Conservation (phyloP, 2,888 invertebrate species). For the Lypha dubia region DNA sequence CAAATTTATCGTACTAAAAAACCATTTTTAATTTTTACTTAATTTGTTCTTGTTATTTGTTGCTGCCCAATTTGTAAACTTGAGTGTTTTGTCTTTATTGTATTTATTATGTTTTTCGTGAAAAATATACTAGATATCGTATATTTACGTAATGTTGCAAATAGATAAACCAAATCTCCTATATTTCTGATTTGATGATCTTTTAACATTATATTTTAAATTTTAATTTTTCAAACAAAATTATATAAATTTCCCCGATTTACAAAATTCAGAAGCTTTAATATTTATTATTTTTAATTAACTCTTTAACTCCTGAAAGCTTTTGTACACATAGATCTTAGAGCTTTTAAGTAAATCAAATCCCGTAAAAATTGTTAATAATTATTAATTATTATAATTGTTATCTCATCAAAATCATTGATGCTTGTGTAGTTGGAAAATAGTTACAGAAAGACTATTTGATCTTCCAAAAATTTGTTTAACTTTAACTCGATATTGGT, state of each 20-base stretch:
- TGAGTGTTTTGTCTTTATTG: background rate
- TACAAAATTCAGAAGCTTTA: constrained; percentile 24
- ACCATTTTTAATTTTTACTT: background rate
- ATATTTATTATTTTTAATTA: constrained; percentile 28
- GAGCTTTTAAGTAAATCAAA: constrained; percentile 31
- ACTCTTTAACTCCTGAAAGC: constrained; percentile 35
- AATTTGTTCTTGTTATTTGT: constrained; percentile 8
- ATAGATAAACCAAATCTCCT: constrained; percentile 31
- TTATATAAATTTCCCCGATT: constrained; percentile 19
- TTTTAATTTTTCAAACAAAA: constrained; percentile 14
- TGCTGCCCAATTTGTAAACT: constrained; percentile 34
- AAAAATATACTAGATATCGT: constrained; percentile 41
- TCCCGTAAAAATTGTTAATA: constrained; percentile 1
- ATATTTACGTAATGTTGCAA: constrained; percentile 28
- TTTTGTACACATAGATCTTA: constrained; percentile 70
- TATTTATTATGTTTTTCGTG: background rate
- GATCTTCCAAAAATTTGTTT: background rate
- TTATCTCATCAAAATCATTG: constrained; percentile 26
- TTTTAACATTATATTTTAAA: background rate
- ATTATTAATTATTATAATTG: constrained; percentile 8
- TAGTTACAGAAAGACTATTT: background rate
- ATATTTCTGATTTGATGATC: constrained; percentile 18
- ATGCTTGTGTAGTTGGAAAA: constrained; percentile 14
- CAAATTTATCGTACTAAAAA: constrained; percentile 22
- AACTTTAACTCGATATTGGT: background rate